phyloP scores from a whole-genome alignment of 2,797 vertebrate species.

The Pagetopsis macropterus region DNA sequence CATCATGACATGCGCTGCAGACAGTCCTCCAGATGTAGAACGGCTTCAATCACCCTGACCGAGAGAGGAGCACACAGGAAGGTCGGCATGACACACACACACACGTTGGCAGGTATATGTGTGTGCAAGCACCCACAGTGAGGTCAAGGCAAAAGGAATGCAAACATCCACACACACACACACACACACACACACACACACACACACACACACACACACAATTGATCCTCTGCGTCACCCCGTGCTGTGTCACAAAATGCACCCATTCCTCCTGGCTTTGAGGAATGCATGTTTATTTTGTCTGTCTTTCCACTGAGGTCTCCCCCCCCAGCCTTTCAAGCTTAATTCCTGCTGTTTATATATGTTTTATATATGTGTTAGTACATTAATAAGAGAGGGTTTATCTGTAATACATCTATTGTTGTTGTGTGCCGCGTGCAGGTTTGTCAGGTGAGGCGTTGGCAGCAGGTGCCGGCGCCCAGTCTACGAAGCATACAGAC shows the following conservation, averaged over 20 bases:
- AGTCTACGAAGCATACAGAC: slow-evolving; percentile 19
- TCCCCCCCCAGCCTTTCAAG: neutral
- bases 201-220: slow-evolving; percentile 13
- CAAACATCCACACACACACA: slow-evolving; percentile 2
- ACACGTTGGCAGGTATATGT: slow-evolving; percentile 13
- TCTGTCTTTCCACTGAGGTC: slow-evolving; percentile 20
- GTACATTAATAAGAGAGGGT: neutral
- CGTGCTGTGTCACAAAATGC: slow-evolving; percentile 55
- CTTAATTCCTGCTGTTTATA: neutral
- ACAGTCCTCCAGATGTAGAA: slow-evolving; percentile 48
- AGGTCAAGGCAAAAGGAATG: slow-evolving; percentile 29
- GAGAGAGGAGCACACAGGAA: neutral
- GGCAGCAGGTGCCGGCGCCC: slow-evolving; percentile 14
- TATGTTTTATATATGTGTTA: slow-evolving; percentile 1
- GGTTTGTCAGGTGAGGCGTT: neutral
- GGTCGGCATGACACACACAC: slow-evolving; percentile 3
- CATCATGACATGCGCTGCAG: slow-evolving; percentile 20
- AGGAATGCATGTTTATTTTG: slow-evolving; percentile 51
- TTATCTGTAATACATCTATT: neutral
- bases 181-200: neutral
- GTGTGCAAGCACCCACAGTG: neutral
- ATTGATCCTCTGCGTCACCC: slow-evolving; percentile 1
- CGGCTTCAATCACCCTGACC: slow-evolving; percentile 35
- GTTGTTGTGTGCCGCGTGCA: neutral
- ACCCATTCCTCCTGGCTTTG: slow-evolving; percentile 44